These are phyloP conservation scores for Galendromus occidentalis DNA, from an alignment of 1,140 invertebrate genomes.

Conservation along the genomic window DNA sequence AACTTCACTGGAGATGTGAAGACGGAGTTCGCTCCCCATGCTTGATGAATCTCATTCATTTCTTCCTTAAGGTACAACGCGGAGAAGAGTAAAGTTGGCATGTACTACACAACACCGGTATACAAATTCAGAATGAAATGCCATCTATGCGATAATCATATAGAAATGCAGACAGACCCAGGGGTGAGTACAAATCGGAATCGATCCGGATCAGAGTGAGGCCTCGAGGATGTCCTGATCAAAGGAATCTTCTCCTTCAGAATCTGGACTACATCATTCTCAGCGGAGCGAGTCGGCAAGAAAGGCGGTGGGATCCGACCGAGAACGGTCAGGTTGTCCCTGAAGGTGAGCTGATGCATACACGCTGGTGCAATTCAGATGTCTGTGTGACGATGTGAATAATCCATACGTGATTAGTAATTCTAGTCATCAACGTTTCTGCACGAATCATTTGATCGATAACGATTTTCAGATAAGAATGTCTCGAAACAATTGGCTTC, in stretches of 20 bases:
- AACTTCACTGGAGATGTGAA: background rate
- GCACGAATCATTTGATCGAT: too few species aligned
- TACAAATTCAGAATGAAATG: constrained; percentile 99
- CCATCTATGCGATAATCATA: constrained; percentile 88
- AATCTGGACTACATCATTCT: constrained; percentile 94
- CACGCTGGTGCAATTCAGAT: too few species aligned
- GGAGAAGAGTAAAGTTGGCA: constrained; percentile 93
- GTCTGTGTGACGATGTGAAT: too few species aligned
- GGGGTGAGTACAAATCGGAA: constrained; percentile 40
- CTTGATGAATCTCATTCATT: too few species aligned
- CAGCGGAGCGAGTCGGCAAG: constrained; percentile 79
- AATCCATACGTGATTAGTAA: too few species aligned
- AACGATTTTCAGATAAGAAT: constrained; percentile 53
- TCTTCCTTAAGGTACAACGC: constrained; percentile 60
- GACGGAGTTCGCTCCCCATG: too few species aligned
- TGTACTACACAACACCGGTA: constrained; percentile 93
- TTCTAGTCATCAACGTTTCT: too few species aligned
- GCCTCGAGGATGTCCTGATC: constrained; percentile 9
- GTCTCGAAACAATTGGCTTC: constrained; percentile 63
- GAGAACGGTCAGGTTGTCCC: constrained; percentile 69
- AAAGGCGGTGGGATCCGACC: constrained; percentile 90
- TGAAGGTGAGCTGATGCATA: constrained; percentile 25
- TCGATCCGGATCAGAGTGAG: background rate
- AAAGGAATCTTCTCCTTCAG: constrained; percentile 33
- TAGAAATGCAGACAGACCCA: constrained; percentile 97